These are phyloP conservation scores for Teleopsis dalmanni DNA, from an alignment of 1,140 invertebrate genomes.

Conservation along the genomic window DNA sequence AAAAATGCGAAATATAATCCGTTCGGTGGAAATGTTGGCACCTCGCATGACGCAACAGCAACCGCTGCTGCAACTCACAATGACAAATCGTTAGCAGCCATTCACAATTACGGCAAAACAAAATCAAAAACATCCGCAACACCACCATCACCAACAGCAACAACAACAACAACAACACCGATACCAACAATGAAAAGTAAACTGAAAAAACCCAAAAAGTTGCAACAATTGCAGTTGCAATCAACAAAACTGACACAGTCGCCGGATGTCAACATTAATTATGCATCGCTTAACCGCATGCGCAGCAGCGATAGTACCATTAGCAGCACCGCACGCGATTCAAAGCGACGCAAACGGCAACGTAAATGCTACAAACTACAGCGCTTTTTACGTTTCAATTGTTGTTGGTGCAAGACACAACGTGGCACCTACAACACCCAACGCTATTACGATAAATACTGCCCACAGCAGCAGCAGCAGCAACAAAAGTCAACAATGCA, in stretches of 20 bases:
- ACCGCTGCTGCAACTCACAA: not conserved
- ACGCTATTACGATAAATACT: slow-evolving; percentile 20
- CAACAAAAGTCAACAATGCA: not conserved
- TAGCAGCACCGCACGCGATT: slow-evolving; percentile 4
- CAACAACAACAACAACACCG: too few relatives aligned
- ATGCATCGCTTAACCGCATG: slow-evolving; percentile 35
- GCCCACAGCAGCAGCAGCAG: too few relatives aligned
- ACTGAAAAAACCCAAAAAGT: not conserved
- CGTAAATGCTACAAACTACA: slow-evolving; percentile 9
- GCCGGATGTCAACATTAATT: slow-evolving; percentile 21
- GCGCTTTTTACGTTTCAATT: slow-evolving; percentile 4
- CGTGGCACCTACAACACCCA: slow-evolving; percentile 10
- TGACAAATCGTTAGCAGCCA: not conserved
- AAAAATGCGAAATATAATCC: slow-evolving; percentile 13
- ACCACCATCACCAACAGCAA: slow-evolving; percentile 1
- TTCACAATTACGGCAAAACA: slow-evolving; percentile 1
- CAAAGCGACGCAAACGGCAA: not conserved
- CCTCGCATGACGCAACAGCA: not conserved
- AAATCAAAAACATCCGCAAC: slow-evolving; percentile 3
- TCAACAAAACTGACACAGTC: not conserved
- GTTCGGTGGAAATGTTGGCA: slow-evolving; percentile 4
- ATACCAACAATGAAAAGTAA: slow-evolving; percentile 3
- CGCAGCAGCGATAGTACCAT: slow-evolving; percentile 19
- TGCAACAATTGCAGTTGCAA: not conserved
- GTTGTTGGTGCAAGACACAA: slow-evolving; percentile 9